Base-by-base conservation (phyloP, 2,797 vertebrate species). In the Tarsius wallacei region DNA sequence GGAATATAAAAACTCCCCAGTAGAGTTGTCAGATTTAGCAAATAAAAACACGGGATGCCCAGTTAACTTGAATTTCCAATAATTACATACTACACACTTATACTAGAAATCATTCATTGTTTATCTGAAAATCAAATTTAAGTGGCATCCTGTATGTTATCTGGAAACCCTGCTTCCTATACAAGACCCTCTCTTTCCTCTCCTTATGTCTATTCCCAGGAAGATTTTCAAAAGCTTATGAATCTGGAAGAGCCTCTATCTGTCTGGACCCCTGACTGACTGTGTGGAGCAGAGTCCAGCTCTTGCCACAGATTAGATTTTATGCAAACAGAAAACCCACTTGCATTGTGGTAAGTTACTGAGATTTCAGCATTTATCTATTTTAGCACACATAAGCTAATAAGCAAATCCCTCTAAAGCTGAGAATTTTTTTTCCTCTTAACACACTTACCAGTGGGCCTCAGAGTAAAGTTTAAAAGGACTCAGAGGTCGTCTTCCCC, bases 111-210 rank as follows among this genome's bases (percentile, higher is more conserved):
- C 53, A 53, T 95, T 68, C 11, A 63, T 33, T 90, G 7, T 55
- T 87, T 84, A 33, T 77, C 22, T 74, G 76, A 93, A 96, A 91
- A 89, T 78, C 26, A 91, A 87, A 78, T 57, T 68, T 51, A 73
- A 95, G 2, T 47, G 17, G 3, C 14, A 70, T 66, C 7, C 47
- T 31, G 1, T 68, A 91, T 87, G 71, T 81, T 81, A 61, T 91
- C 84, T 14, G 14, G 36, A 24, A 96, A 33, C 17, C 13, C 17
- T 61, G 0, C 64, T n/a, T 33, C 31, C 55, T 59, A 47, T 49
- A 4, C 5, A 73, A 74, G n/a, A 49, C 0, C 24, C 9, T 31
- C 9, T 42, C 12, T 64, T 21, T 74, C 13, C 19, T 84, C 21
- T 83, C 57, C 64, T 66, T 1, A 49, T 63, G 12, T 78, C 7